Base-by-base conservation (phyloP, 92 coral and sea anemone species). In the Porites divaricata region DNA sequence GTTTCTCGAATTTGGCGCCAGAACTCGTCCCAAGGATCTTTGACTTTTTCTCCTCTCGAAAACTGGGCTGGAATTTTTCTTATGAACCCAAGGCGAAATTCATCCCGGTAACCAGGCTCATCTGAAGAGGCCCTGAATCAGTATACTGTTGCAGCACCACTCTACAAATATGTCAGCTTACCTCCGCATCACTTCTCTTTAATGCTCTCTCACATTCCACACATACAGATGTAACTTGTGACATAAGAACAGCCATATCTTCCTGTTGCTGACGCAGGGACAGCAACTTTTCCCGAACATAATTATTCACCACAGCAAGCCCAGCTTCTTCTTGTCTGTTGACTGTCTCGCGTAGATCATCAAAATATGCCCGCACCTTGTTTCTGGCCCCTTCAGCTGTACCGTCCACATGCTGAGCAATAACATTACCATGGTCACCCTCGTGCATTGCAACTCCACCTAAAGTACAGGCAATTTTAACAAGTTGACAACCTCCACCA, bases 261-360 rank as follows among this genome's bases (percentile, higher is more conserved):
- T 97, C 99, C 81, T 97, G 99, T 59, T 95, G 98, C 77, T 97
- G 99, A 24, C 99, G 88, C 57, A 97, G 90, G n/a, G 98, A 89
- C 74, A 95, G 86, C 28, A 97, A 92, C 86, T 91, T 92, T 81
- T 97, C 99, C 48, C 98, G 86, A n/a, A 97, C 97, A 88, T 93
- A 89, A 63, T 92, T 97, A 75, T 95, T 94, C 6, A 97, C 99
- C 50, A 97, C 98, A 41, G 95, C 98, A 51, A 95, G 95, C 52
- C 99, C 99, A 45, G 99, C 99, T 68, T 97, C 99, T 69, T 97
- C 99, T 58, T 97, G 99, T 21, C 98, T 81, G 85, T 93, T 95
- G 54, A 97, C 98, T 21, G 99, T 97, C 76, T 97, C 99, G 19
- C 99, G 91, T 41, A 97, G 88, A 82, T 97, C 99, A 90, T 97